A percentile compares a stretch with the other conserved stretches of the same genome.
These are phyloP conservation scores for Epizoanthus rinbou DNA, from an alignment of 92 coral and sea anemone species.

Conservation along the genomic window DNA sequence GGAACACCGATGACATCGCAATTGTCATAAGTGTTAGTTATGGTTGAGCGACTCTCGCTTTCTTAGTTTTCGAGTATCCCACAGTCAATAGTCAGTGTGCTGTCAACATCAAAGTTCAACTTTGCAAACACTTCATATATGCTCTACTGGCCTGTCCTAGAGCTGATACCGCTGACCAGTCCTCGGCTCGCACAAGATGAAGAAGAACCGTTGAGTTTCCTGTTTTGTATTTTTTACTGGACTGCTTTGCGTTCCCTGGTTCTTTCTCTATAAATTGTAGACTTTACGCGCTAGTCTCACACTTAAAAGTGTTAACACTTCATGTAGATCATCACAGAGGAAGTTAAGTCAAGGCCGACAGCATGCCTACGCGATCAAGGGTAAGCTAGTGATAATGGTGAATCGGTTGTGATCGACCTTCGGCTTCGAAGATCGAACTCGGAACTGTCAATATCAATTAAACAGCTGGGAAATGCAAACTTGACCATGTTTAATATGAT, in stretches of 20 bases:
- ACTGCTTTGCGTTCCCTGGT: neutral
- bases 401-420: no score
- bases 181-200: neutral
- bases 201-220: slow-evolving; percentile 30
- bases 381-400: slow-evolving; percentile 19
- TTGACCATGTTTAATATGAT: no score
- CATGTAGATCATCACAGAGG: neutral
- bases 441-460: no score
- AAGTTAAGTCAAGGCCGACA: neutral
- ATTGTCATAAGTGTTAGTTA: no score
- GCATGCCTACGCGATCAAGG: slow-evolving; percentile 38
- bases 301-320: neutral
- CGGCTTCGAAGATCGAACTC: no score
- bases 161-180: slow-evolving; percentile 9
- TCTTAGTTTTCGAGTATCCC: no score
- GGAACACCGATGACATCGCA: no score
- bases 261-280: neutral
- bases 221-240: neutral
- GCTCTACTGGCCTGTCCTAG: neutral
- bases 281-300: neutral
- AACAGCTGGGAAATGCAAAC: no score
- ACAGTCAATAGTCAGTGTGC: no score
- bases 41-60: no score
- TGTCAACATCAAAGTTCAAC: neutral
- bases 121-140: slow-evolving; percentile 1